phyloP scores from a whole-genome alignment of 2,888 invertebrate species.

The Agrochola litura region DNA sequence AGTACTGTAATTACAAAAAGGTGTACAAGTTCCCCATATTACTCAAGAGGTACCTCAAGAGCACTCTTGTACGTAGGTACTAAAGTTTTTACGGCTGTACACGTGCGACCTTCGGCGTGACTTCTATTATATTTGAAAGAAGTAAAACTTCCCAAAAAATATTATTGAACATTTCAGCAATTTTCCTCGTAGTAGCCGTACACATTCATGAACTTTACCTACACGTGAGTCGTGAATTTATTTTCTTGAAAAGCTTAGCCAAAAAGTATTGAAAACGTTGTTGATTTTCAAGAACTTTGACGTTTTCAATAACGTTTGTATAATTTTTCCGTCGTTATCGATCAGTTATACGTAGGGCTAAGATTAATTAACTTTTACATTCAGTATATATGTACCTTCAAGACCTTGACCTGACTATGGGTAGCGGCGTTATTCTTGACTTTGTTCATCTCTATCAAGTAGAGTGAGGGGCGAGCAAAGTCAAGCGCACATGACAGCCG shows the following conservation, averaged over 20 bases:
- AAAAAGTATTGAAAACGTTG: too few relatives aligned
- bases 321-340: neutral
- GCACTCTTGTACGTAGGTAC: neutral
- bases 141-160: neutral
- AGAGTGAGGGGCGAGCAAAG: neutral
- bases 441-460: neutral
- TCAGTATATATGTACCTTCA: neutral
- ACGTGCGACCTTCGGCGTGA: neutral
- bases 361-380: too few relatives aligned
- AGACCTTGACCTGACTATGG: neutral
- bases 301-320: too few relatives aligned
- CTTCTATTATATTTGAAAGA: neutral
- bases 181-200: neutral
- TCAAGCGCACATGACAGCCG: neutral
- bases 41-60: neutral
- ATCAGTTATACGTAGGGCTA: neutral
- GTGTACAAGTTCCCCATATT: too few relatives aligned
- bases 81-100: neutral
- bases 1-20: too few relatives aligned
- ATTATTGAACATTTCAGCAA: neutral
- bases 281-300: too few relatives aligned
- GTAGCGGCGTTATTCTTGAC: neutral
- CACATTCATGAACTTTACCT: neutral
- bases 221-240: neutral
- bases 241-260: neutral